Evolutionary conservation across 2,113 vertebrate species (phyloP).

Genomic region (Equus quagga): DNA sequence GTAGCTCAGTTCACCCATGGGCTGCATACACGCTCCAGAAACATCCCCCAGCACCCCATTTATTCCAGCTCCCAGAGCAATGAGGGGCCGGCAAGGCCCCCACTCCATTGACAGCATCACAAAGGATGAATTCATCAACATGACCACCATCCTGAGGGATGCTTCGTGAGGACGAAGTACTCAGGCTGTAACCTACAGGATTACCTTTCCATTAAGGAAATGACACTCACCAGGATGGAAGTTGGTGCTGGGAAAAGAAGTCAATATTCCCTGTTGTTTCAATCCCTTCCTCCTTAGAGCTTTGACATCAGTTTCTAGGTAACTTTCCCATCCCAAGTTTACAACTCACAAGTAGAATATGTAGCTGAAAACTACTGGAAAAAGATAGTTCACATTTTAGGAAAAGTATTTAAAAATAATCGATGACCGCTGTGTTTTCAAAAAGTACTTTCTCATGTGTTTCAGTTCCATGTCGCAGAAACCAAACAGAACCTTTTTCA

Average conservation of each 20-base stretch:
- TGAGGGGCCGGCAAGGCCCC: not conserved
- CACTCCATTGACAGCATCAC: not conserved
- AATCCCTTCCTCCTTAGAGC: not conserved
- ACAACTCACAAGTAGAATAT: not conserved
- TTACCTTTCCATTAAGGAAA: not conserved
- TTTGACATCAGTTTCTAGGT: not conserved
- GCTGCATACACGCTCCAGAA: not conserved
- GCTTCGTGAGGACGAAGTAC: not conserved
- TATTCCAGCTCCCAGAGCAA: not conserved
- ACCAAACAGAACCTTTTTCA: not conserved
- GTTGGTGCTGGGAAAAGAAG: not conserved
- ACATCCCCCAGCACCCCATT: not conserved
- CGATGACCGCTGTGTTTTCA: not conserved
- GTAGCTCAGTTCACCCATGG: not conserved
- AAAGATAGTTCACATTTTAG: not conserved
- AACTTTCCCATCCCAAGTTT: not conserved
- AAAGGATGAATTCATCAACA: not conserved
- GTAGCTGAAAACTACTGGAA: not conserved
- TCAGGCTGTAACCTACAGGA: not conserved
- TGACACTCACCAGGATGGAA: not conserved
- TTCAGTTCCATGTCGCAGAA: not conserved
- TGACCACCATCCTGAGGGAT: not conserved
- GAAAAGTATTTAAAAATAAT: slow-evolving; percentile 55
- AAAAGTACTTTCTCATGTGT: not conserved
- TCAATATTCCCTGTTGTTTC: not conserved